Evolutionary conservation across 2,888 invertebrate species (phyloP).

Genomic region (Drosophila atroscutellata): DNA sequence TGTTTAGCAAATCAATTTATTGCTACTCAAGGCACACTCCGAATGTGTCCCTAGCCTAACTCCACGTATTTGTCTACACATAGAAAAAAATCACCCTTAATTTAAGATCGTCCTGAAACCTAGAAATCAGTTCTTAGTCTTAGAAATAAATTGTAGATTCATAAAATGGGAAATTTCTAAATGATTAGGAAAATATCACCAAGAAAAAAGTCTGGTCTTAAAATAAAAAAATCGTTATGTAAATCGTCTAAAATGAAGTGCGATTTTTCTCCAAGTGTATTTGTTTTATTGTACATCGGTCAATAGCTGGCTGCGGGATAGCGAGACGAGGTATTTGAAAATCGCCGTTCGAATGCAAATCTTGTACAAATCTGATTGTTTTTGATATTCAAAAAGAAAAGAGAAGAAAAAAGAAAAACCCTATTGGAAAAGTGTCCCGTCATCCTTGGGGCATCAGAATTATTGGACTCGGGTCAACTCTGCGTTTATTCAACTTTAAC

Average conservation of each 20-base stretch:
- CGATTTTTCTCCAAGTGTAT: neutral
- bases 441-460: neutral
- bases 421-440: constrained; percentile 17
- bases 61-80: neutral
- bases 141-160: neutral
- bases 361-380: neutral
- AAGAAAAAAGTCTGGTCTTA: no score
- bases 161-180: no score
- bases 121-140: neutral
- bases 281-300: constrained; percentile 2
- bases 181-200: neutral
- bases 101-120: neutral
- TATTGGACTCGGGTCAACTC: constrained; percentile 25
- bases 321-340: neutral
- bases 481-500: constrained; percentile 63
- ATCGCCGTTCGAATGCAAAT: neutral
- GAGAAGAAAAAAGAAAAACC: constrained; percentile 52
- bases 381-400: neutral
- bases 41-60: constrained; percentile 20
- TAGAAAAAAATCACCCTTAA: neutral
- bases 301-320: neutral
- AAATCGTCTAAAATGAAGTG: neutral
- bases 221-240: neutral
- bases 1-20: constrained; percentile 75
- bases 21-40: constrained; percentile 57